phyloP scores from a whole-genome alignment of 2,113 vertebrate species.

The Corythoichthys haematopterus region DNA sequence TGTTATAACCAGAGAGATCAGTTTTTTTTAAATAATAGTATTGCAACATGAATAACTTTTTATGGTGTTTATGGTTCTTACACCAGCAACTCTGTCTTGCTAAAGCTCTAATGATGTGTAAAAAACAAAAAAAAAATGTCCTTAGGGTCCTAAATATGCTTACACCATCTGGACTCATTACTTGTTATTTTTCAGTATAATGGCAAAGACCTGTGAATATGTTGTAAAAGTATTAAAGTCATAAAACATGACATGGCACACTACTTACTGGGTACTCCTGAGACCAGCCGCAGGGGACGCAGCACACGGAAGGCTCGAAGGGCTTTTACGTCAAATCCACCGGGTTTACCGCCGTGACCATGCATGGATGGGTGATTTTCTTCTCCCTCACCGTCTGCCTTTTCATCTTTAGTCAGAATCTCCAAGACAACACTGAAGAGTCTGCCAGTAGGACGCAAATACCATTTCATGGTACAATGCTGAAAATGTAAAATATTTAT shows the following conservation, averaged over 20 bases:
- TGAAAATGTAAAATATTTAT: neutral
- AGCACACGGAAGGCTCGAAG: constrained; percentile 97
- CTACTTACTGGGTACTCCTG: constrained; percentile 98
- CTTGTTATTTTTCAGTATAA: constrained; percentile 16
- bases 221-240: neutral
- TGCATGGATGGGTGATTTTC: constrained; percentile 74
- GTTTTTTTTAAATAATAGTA: neutral
- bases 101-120: constrained; percentile 22
- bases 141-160: constrained; percentile 25
- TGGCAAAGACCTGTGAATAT: neutral
- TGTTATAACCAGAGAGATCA: neutral
- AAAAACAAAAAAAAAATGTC: constrained; percentile 24
- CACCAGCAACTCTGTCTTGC: constrained; percentile 25
- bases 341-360: constrained; percentile 83
- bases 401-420: constrained; percentile 90
- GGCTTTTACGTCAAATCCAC: constrained; percentile 99
- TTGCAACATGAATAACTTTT: neutral
- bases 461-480: neutral
- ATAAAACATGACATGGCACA: neutral
- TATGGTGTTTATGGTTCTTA: constrained; percentile 5
- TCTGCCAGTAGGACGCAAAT: constrained; percentile 61
- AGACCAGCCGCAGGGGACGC: constrained; percentile 96
- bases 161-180: constrained; percentile 43
- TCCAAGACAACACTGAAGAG: constrained; percentile 99
- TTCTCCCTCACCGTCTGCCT: constrained; percentile 29